Percentiles rank a stretch among this genome's conserved stretches.
phyloP scores from a whole-genome alignment of 2,113 vertebrate genomes.

The Sardina pilchardus region DNA sequence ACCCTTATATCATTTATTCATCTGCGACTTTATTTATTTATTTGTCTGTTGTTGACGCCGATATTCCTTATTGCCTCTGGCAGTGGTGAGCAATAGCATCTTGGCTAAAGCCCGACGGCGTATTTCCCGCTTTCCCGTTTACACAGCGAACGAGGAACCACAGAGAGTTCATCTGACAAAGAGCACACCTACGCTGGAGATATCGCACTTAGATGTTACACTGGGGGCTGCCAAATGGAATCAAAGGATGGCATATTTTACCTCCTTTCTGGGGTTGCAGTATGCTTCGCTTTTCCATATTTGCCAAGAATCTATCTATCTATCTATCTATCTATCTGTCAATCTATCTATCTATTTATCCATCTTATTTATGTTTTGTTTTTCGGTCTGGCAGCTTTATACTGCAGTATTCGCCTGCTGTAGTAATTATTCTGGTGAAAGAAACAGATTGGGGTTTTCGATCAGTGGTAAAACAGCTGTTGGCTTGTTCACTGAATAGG shows the following conservation, averaged over 20 bases:
- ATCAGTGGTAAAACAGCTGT: neutral
- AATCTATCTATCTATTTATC: neutral
- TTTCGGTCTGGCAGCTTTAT: neutral
- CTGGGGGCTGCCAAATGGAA: too few species aligned
- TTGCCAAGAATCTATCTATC: neutral
- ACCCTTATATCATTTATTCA: conserved; percentile 43
- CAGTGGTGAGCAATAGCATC: conserved; percentile 44
- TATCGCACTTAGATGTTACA: too few species aligned
- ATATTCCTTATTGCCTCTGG: conserved; percentile 38
- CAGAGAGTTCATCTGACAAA: too few species aligned
- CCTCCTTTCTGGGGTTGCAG: too few species aligned
- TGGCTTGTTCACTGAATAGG: neutral
- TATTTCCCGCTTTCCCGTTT: too few species aligned
- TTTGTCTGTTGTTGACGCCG: conserved; percentile 53
- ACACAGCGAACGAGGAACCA: too few species aligned
- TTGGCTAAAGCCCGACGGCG: conserved; percentile 16
- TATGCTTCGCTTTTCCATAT: too few species aligned
- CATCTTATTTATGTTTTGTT: neutral
- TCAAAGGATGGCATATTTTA: too few species aligned
- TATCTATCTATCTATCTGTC: neutral
- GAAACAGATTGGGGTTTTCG: neutral
- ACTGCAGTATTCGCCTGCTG: neutral
- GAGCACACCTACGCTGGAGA: too few species aligned
- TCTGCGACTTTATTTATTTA: conserved; percentile 47
- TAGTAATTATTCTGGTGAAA: neutral